These are phyloP conservation scores for Theropithecus gelada DNA, from an alignment of 2,113 vertebrate species.

Conservation along the genomic window DNA sequence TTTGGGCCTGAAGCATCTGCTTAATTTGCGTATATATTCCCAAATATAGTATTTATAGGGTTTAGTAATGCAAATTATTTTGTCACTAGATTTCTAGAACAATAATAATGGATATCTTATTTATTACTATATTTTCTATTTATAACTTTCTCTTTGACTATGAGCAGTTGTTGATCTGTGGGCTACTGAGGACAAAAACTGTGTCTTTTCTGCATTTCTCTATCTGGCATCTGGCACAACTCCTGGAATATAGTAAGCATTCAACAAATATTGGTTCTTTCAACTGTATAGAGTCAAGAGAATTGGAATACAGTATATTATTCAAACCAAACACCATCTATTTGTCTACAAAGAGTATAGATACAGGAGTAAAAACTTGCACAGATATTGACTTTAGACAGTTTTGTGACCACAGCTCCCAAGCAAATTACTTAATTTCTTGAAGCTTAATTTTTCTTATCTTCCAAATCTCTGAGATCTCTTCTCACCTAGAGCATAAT, in stretches of 20 bases:
- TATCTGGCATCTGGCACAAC: accelerated
- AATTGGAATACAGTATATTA: background rate
- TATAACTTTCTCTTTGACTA: background rate
- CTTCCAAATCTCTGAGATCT: background rate
- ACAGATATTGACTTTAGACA: background rate
- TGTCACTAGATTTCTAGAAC: background rate
- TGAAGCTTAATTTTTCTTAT: background rate
- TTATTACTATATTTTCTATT: background rate
- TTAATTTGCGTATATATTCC: background rate
- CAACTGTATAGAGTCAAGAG: background rate
- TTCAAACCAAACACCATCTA: background rate
- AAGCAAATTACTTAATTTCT: background rate
- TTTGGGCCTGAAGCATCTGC: background rate
- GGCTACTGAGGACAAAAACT: background rate
- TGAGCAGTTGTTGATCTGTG: background rate
- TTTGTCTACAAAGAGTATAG: background rate
- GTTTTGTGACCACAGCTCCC: background rate
- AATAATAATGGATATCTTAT: background rate
- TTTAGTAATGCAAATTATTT: background rate
- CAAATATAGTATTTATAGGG: background rate
- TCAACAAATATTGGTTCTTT: background rate
- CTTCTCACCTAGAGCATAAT: background rate
- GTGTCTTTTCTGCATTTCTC: background rate
- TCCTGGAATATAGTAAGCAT: too few relatives aligned
- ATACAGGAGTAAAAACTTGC: background rate